Percentiles rank a stretch among this genome's conserved stretches.
phyloP scores from a whole-genome alignment of 2,888 invertebrate genomes.

The Thymelicus lineola region DNA sequence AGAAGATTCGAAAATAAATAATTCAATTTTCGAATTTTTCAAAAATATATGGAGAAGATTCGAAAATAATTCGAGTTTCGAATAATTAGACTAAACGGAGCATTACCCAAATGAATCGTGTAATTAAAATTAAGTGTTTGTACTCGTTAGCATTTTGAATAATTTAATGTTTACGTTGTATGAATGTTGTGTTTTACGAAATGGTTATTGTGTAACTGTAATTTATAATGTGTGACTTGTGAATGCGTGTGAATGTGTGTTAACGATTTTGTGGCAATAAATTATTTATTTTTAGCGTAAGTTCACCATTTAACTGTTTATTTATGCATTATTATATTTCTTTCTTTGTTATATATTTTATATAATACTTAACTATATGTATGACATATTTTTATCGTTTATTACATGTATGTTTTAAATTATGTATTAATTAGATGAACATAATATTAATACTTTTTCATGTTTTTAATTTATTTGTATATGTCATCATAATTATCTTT shows the following conservation, averaged over 20 bases:
- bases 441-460: too few species aligned
- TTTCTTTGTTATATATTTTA: background rate
- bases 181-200: constrained; percentile 9
- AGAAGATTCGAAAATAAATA: too few species aligned
- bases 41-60: too few species aligned
- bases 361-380: background rate
- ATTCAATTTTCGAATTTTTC: too few species aligned
- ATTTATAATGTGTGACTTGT: constrained; percentile 28
- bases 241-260: constrained; percentile 13
- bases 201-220: constrained; percentile 29
- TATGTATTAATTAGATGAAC: too few species aligned
- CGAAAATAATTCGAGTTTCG: too few species aligned
- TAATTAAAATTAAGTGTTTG: background rate
- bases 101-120: too few species aligned
- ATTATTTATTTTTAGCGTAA: constrained; percentile 16
- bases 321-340: background rate
- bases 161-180: background rate
- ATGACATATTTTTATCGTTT: background rate
- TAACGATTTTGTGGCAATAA: constrained; percentile 19
- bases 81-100: too few species aligned
- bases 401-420: background rate
- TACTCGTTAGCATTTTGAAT: background rate
- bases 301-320: background rate
- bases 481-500: too few species aligned
- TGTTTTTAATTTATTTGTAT: too few species aligned